Evolutionary conservation across 2,797 vertebrate species (phyloP).

Genomic region (Cygnus olor): DNA sequence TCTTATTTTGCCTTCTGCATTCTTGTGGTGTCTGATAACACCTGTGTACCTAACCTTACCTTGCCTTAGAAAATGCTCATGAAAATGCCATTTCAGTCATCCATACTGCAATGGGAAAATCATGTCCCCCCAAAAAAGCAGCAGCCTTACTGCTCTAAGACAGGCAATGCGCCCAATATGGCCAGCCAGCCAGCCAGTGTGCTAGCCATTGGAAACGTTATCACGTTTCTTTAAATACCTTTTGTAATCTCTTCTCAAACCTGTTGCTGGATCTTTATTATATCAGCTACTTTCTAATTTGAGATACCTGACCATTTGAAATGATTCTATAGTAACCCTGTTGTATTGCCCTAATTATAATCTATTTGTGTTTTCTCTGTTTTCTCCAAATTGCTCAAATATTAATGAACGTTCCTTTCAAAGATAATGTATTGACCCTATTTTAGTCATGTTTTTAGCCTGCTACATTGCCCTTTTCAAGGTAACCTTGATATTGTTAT

Average conservation of each 20-base stretch:
- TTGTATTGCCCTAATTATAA: conserved; percentile 43
- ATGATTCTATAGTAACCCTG: conserved; percentile 22
- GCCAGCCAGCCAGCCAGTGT: not conserved
- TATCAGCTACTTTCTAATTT: conserved; percentile 22
- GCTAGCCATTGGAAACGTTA: not conserved
- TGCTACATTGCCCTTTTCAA: conserved; percentile 66
- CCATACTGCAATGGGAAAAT: not conserved
- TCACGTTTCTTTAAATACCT: not conserved
- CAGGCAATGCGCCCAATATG: too few relatives aligned
- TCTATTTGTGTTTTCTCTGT: conserved; percentile 57
- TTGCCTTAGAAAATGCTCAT: not conserved
- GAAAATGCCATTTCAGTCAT: not conserved
- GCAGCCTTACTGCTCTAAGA: not conserved
- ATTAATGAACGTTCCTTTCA: conserved; percentile 48
- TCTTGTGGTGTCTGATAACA: not conserved
- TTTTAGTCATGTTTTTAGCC: conserved; percentile 66
- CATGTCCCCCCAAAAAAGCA: not conserved
- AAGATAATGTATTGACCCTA: conserved; percentile 57
- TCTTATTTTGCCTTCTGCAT: not conserved
- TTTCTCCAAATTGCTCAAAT: conserved; percentile 52
- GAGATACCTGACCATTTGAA: not conserved
- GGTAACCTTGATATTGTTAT: conserved; percentile 81
- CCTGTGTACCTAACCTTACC: not conserved
- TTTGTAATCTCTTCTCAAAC: not conserved
- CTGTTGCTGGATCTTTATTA: not conserved